These are phyloP conservation scores for Augochlorella aurata DNA, from an alignment of 2,888 invertebrate genomes.

Conservation along the genomic window DNA sequence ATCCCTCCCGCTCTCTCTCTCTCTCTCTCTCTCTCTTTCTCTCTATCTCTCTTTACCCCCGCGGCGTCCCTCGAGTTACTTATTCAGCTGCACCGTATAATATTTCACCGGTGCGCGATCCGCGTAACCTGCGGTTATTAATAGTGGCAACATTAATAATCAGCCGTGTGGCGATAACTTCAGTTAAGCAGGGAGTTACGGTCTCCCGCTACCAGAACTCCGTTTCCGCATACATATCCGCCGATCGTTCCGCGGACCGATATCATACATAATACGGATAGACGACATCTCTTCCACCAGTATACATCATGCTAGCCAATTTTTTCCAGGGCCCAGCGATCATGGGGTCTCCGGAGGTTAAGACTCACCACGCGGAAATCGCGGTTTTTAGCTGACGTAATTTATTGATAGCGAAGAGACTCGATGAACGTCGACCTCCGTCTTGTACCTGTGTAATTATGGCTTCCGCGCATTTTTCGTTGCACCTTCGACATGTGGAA, in stretches of 20 bases:
- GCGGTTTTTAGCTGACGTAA: background rate
- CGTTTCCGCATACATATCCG: constrained; percentile 59
- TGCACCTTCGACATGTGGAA: background rate
- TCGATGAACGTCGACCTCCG: too few species aligned
- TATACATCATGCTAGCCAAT: constrained; percentile 27
- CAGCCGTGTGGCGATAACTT: constrained; percentile 57
- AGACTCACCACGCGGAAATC: constrained; percentile 44
- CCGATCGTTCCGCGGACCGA: constrained; percentile 46
- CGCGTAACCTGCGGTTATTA: constrained; percentile 52
- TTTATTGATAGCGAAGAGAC: background rate
- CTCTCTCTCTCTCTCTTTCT: background rate
- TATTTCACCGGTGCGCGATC: constrained; percentile 46
- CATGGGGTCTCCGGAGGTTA: constrained; percentile 38
- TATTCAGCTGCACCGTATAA: constrained; percentile 45
- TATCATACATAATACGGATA: constrained; percentile 42
- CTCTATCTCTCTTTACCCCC: background rate
- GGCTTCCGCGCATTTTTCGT: background rate
- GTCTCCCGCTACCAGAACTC: constrained; percentile 39
- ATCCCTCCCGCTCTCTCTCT: background rate
- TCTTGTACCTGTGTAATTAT: background rate
- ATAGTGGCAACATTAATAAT: constrained; percentile 60
- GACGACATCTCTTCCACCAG: constrained; percentile 42
- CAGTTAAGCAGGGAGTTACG: constrained; percentile 58
- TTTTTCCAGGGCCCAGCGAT: constrained; percentile 21
- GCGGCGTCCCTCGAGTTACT: constrained; percentile 33